Base-by-base conservation (phyloP, 2,797 vertebrate genomes). In the Paguma larvata region DNA sequence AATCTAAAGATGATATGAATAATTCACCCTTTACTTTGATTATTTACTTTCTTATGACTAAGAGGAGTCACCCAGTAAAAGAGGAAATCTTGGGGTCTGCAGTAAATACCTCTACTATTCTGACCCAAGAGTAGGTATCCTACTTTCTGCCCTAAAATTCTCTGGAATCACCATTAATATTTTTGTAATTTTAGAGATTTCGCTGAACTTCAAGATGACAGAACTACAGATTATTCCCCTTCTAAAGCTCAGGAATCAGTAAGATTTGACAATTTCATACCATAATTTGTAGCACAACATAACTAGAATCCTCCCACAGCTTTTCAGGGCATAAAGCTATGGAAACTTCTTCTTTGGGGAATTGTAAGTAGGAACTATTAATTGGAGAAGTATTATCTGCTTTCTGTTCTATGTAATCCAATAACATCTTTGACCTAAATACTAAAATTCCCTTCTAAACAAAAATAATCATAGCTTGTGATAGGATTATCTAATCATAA, bases 121-220 rank as follows among this genome's bases (percentile, higher is more conserved):
- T 86, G 46, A 82, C 41, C 19, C 15, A 88, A 85, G 6, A 51
- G 77, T 38, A 91, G 56, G 44, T 73, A 93, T 70, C 59, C n/a
- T 48, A 91, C 51, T 91, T 91, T 75, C 72, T 83, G 34, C 19
- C 65, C 32, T 63, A 41, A 96, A 92, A 53, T 82, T 73, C 30
- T 77, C 59, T 73, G 34, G 41, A 88, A 75, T 78, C 70, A 80
- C 2, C 73, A 79, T 8, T 84, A 63, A 93, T 80, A 70, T 32
- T 80, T 95, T 91, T 23, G 46, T 51, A 90, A 92, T 79, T 95
- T 95, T 56, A 92, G 65, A 90, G 44, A 73, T 13, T 51, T 73
- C 62, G 51, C 14, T 92, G 44, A 41, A 94, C 10, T 95, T 93
- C 19, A 92, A 83, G 46, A 32, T 63, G 11, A 23, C 77, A 21